Evolutionary conservation across 2,113 vertebrate genomes (phyloP).

Genomic region (Coracopsis vasa): DNA sequence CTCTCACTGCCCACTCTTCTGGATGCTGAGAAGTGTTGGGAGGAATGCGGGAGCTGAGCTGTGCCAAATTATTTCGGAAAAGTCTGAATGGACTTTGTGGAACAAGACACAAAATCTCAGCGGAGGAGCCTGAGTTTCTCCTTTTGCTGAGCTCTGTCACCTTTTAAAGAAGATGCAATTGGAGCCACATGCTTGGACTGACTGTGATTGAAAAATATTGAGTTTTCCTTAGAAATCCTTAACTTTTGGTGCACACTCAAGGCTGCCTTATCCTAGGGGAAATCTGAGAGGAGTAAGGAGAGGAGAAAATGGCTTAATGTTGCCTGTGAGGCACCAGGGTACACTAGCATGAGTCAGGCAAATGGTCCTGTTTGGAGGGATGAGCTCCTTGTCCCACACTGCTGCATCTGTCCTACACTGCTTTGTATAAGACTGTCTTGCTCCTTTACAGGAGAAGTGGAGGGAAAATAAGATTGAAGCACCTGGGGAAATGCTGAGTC

Average conservation of each 20-base stretch:
- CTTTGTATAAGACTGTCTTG: neutral
- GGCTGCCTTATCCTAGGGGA: neutral
- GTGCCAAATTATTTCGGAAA: constrained; percentile 29
- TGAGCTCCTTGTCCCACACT: neutral
- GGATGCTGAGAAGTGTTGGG: constrained; percentile 18
- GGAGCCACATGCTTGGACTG: neutral
- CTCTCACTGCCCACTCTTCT: constrained; percentile 30
- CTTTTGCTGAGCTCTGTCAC: neutral
- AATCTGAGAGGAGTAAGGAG: neutral
- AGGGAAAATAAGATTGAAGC: constrained; percentile 52
- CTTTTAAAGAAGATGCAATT: neutral
- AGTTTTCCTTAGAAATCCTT: neutral
- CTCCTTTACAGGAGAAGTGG: constrained; percentile 42
- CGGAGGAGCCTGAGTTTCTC: neutral
- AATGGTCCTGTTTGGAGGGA: neutral
- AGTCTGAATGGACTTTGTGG: constrained; percentile 30
- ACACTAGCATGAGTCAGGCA: neutral
- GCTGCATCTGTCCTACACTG: neutral
- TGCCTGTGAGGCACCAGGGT: neutral
- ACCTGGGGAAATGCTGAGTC: constrained; percentile 60
- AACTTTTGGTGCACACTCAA: neutral
- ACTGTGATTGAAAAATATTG: neutral
- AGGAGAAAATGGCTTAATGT: neutral
- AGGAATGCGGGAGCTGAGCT: constrained; percentile 13
- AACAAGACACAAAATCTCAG: neutral